These are phyloP conservation scores for Orientallactaga bullata DNA, from an alignment of 2,113 vertebrate species.

Conservation along the genomic window DNA sequence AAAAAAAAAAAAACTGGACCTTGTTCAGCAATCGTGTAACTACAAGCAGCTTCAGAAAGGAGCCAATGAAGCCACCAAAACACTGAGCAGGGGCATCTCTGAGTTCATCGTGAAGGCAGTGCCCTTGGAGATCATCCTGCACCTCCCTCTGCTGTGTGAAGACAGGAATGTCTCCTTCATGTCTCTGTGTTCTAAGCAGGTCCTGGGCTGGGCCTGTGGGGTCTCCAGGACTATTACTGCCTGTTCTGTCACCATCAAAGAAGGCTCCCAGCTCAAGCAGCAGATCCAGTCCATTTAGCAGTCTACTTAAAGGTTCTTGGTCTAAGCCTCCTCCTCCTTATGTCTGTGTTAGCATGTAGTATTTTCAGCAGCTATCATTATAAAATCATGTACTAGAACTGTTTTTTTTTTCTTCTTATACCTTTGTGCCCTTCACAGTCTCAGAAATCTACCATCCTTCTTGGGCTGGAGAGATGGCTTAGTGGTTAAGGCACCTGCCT, in stretches of 20 bases:
- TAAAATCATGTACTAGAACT: conserved; percentile 58
- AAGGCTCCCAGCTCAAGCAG: conserved; percentile 97
- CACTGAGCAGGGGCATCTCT: conserved; percentile 96
- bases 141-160: conserved; percentile 96
- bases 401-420: conserved; percentile 45
- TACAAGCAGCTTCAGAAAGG: conserved; percentile 98
- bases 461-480: no score
- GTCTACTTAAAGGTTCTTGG: conserved; percentile 97
- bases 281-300: conserved; percentile 98
- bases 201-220: conserved; percentile 95
- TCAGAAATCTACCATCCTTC: background rate
- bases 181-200: conserved; percentile 98
- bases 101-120: conserved; percentile 99
- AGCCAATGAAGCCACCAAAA: conserved; percentile 98
- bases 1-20: conserved; percentile 97
- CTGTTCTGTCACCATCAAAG: conserved; percentile 98
- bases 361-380: conserved; percentile 54
- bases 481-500: no score
- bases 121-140: conserved; percentile 97
- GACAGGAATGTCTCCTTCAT: conserved; percentile 98
- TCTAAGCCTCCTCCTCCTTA: conserved; percentile 84
- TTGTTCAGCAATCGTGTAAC: conserved; percentile 97
- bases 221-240: conserved; percentile 97
- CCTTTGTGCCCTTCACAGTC: background rate
- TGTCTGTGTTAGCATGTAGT: conserved; percentile 36